Base-by-base conservation (phyloP, 2,113 vertebrate species). In the Podiceps cristatus region DNA sequence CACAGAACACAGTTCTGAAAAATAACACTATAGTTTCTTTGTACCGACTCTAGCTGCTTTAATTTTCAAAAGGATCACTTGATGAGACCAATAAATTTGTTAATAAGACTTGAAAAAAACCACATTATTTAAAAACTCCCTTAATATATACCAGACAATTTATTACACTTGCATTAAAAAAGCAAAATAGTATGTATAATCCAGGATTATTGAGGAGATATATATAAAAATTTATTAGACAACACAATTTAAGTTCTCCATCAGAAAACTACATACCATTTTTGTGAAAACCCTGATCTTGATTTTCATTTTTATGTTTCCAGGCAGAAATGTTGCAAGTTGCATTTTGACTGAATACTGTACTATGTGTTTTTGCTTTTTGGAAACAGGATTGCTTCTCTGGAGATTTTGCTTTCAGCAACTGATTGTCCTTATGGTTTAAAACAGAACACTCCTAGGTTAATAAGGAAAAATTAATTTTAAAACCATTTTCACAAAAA, bases 271-370 rank as follows among this genome's bases (percentile, higher is more conserved):
- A 96, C 83, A 87, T 88, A 96, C 86, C 83, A 68, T 56, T 96
- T 85, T 27, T 91, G 84, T 93, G 86, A 93, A 96, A 95, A 72
- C 93, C 95, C 88, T 94, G 92, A 88, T 83, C n/a, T 91, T 88
- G 77, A 77, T 82, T 96, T 89, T 95, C 93, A 76, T 62, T 92
- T 90, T 92, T 88, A 66, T 83, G 93, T 86, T 97, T 97, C 97
- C 97, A 98, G 68, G 92, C n/a, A 83, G 95, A 93, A 73, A 93
- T 16, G 40, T 93, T 97, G 84, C 83, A 96, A 79, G 82, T 77
- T 55, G 82, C 16, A 49, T 91, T 97, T 78, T 95, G 95, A 91
- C 88, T 85, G 74, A 96, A 96, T 58, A 89, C 42, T 52, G 77
- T 79, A 40, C 66, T 80, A 17, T 80, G 75, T 47, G 68, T 3